These are phyloP conservation scores for Anguilla japonica DNA, from an alignment of 2,113 vertebrate genomes.

Conservation along the genomic window DNA sequence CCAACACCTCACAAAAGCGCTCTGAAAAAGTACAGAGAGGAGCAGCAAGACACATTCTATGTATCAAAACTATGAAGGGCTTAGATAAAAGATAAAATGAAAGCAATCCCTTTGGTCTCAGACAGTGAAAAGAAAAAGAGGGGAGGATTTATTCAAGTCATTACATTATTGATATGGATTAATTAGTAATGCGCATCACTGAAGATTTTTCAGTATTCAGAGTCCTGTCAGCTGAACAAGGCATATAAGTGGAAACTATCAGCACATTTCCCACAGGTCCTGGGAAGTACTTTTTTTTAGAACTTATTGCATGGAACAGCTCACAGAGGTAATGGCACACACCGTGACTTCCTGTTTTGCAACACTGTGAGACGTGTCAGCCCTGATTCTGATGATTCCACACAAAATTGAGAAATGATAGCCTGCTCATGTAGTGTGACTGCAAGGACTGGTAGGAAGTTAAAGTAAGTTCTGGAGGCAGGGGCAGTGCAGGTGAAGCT, in stretches of 20 bases:
- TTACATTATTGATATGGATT: background rate
- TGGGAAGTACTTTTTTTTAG: no score
- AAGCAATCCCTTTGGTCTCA: background rate
- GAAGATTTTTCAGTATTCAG: background rate
- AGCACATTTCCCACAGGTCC: no score
- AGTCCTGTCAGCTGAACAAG: no score
- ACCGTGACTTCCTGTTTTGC: no score
- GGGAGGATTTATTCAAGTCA: background rate
- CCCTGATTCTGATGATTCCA: constrained; percentile 41
- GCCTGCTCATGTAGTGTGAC: background rate
- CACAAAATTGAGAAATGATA: constrained; percentile 14
- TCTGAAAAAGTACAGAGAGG: background rate
- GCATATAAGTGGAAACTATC: no score
- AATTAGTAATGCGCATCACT: background rate
- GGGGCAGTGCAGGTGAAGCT: no score
- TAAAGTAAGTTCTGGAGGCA: no score
- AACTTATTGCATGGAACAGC: no score
- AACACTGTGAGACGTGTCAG: background rate
- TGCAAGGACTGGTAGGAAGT: no score
- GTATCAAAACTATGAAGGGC: constrained; percentile 43
- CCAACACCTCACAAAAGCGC: no score
- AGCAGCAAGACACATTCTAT: constrained; percentile 30
- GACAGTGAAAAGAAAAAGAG: background rate
- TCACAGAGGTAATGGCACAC: no score
- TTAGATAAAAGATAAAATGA: constrained; percentile 47